Evolutionary conservation across 2,888 invertebrate species (phyloP).

Genomic region (Odontocerum albicorne): DNA sequence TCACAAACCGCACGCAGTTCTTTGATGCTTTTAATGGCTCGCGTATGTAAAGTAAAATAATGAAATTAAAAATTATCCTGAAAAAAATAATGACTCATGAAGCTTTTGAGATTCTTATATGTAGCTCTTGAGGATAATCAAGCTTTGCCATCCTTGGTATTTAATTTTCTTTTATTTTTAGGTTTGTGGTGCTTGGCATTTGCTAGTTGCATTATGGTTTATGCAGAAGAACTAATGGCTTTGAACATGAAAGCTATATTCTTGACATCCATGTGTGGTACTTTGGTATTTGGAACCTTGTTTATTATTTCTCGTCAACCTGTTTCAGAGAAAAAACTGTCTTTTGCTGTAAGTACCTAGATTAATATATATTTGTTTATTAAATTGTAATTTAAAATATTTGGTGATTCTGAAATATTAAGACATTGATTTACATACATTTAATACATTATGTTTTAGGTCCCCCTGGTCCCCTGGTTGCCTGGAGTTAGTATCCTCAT

Average conservation of each 20-base stretch:
- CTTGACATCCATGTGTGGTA: constrained; percentile 42
- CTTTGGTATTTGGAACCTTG: constrained; percentile 48
- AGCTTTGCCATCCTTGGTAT: too few relatives aligned
- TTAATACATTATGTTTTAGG: constrained; percentile 59
- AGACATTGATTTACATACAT: not conserved
- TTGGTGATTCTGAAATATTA: too few relatives aligned
- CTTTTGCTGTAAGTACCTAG: constrained; percentile 61
- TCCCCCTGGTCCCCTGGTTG: constrained; percentile 81
- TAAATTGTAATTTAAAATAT: too few relatives aligned
- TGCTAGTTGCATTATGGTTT: constrained; percentile 46
- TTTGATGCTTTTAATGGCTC: too few relatives aligned
- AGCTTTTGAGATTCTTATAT: too few relatives aligned
- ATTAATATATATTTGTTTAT: not conserved
- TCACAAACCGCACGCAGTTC: too few relatives aligned
- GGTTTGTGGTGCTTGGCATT: constrained; percentile 50
- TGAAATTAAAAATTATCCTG: too few relatives aligned
- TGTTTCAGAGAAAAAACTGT: constrained; percentile 60
- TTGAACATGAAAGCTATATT: constrained; percentile 39
- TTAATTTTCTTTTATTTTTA: constrained; percentile 38
- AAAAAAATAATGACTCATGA: too few relatives aligned
- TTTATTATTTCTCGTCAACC: constrained; percentile 63
- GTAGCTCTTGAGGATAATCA: too few relatives aligned
- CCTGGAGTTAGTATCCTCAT: constrained; percentile 81
- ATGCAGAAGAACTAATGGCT: constrained; percentile 43
- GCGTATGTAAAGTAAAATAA: too few relatives aligned